Evolutionary conservation across 2,888 invertebrate genomes (phyloP).

Genomic region (Mesoligia furuncula): DNA sequence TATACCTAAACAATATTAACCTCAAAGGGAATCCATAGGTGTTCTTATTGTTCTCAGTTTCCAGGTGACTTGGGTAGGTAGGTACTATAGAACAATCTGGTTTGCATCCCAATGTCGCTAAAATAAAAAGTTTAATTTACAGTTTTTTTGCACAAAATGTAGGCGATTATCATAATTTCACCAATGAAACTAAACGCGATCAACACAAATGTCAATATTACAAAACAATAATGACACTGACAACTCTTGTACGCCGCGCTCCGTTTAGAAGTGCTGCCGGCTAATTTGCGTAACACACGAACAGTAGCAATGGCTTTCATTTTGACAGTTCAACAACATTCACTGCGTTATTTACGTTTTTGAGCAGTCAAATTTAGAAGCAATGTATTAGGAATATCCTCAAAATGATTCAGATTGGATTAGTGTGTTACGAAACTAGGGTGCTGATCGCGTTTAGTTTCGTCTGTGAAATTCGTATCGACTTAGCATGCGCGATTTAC

Average conservation of each 20-base stretch:
- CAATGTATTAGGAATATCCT: too few relatives aligned
- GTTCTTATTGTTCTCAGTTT: constrained; percentile 36
- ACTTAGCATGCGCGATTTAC: not conserved
- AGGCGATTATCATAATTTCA: not conserved
- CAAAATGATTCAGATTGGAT: too few relatives aligned
- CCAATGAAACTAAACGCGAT: not conserved
- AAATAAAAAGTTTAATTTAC: not conserved
- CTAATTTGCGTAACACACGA: too few relatives aligned
- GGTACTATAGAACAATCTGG: constrained; percentile 2
- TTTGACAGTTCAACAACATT: too few relatives aligned
- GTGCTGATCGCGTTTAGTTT: too few relatives aligned
- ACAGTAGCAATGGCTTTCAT: too few relatives aligned
- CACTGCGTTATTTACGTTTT: too few relatives aligned
- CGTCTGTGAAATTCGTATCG: too few relatives aligned
- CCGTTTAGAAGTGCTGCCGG: not conserved
- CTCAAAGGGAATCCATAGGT: constrained; percentile 40
- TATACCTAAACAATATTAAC: constrained; percentile 42
- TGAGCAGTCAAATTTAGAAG: too few relatives aligned
- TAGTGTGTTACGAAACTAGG: too few relatives aligned
- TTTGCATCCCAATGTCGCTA: not conserved
- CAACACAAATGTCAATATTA: not conserved
- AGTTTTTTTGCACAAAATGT: too few relatives aligned
- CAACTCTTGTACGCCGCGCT: not conserved
- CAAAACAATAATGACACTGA: not conserved
- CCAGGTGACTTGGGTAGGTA: not conserved